A percentile compares a stretch with the other conserved stretches of the same genome.
These are phyloP conservation scores for Cottus gobio DNA, from an alignment of 2,113 vertebrate genomes.

Conservation along the genomic window DNA sequence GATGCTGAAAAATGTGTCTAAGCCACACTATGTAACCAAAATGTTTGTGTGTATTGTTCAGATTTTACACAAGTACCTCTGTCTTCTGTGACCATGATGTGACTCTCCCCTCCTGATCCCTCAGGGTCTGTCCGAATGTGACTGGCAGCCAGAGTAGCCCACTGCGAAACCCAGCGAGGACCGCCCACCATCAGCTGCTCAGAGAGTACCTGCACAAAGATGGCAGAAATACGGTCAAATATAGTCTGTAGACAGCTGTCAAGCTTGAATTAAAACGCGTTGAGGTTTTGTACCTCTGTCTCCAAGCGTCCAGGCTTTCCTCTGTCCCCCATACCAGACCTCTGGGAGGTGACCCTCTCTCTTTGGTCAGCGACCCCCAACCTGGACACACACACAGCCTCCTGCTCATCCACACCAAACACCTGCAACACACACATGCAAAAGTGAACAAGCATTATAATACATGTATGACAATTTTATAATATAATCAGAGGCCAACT, in stretches of 20 bases:
- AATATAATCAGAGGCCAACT: neutral
- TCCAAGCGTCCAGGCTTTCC: conserved; percentile 77
- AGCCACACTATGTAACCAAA: neutral
- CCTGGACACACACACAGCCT: conserved; percentile 88
- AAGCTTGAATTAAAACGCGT: neutral
- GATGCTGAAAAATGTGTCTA: neutral
- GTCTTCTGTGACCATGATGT: conserved; percentile 83
- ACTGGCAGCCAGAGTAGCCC: conserved; percentile 95
- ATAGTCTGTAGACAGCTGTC: neutral
- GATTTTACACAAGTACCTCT: conserved; percentile 80
- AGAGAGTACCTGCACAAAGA: conserved; percentile 74
- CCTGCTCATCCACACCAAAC: conserved; percentile 92
- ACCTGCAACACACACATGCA: conserved; percentile 79
- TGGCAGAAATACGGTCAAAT: neutral
- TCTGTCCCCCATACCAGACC: conserved; percentile 81
- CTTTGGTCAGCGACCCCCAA: conserved; percentile 84
- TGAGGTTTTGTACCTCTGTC: conserved; percentile 65
- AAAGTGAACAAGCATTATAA: neutral
- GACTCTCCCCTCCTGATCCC: conserved; percentile 86
- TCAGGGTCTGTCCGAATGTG: conserved; percentile 92
- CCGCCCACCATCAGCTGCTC: conserved; percentile 86
- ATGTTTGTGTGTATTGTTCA: neutral
- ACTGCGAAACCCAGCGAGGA: conserved; percentile 96
- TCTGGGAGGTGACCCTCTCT: conserved; percentile 77
- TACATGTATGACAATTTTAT: neutral